These are phyloP conservation scores for Uromys caudimaculatus DNA, from an alignment of 2,797 vertebrate species.

Conservation along the genomic window DNA sequence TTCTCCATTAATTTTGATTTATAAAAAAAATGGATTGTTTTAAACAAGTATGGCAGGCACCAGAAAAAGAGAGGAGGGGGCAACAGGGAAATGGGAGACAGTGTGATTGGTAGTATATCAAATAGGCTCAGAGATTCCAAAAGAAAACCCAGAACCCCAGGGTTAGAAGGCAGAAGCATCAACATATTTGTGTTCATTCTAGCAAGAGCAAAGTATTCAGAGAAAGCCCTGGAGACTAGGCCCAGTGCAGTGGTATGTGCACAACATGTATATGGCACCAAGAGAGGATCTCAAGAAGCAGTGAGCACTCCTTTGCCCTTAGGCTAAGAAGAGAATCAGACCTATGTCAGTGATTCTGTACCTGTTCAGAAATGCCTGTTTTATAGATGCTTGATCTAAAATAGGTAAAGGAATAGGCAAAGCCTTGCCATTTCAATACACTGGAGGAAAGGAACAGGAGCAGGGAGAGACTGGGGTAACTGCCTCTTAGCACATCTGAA, in stretches of 20 bases:
- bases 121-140: background rate
- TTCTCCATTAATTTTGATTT: background rate
- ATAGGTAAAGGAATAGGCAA: background rate
- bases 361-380: background rate
- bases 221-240: accelerated
- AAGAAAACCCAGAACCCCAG: background rate
- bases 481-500: background rate
- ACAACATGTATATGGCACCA: background rate
- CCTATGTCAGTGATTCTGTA: background rate
- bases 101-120: background rate
- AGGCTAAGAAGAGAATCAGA: background rate
- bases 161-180: background rate
- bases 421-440: background rate
- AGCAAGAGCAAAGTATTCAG: background rate
- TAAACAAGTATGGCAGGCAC: background rate
- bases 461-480: background rate
- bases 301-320: background rate
- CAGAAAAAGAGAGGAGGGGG: background rate
- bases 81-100: background rate
- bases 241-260: background rate
- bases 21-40: background rate
- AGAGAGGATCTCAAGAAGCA: background rate
- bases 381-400: background rate
- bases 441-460: background rate
- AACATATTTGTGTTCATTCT: background rate